These are phyloP conservation scores for Orestias chungarensis DNA, from an alignment of 2,797 vertebrate species.

Conservation along the genomic window DNA sequence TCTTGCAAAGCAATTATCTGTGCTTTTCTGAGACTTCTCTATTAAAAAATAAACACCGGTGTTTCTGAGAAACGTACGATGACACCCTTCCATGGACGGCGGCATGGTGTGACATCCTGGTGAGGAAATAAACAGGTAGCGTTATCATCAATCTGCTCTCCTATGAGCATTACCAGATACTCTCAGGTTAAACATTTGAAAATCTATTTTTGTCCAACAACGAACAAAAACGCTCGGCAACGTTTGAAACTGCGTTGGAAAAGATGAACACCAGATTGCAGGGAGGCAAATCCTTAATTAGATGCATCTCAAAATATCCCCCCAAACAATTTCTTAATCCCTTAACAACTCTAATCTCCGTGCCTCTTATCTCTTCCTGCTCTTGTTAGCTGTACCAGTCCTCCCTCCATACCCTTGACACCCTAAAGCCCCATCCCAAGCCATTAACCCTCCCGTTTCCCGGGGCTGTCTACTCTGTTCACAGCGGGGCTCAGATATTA, in stretches of 20 bases:
- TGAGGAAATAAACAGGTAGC: background rate
- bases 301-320: constrained; percentile 68
- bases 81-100: background rate
- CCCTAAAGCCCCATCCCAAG: constrained; percentile 49
- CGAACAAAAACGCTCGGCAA: no score
- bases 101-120: constrained; percentile 1
- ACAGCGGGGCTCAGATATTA: constrained; percentile 70
- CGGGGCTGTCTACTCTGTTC: constrained; percentile 56
- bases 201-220: no score
- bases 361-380: constrained; percentile 35
- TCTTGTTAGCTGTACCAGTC: constrained; percentile 44
- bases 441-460: constrained; percentile 51
- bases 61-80: background rate
- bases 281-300: constrained; percentile 66
- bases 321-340: constrained; percentile 76
- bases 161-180: background rate
- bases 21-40: background rate
- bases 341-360: constrained; percentile 70
- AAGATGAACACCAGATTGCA: constrained; percentile 46
- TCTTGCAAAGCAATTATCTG: constrained; percentile 23
- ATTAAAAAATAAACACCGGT: constrained; percentile 8
- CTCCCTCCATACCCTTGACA: constrained; percentile 42
- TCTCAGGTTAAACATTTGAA: background rate
- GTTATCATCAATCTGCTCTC: constrained; percentile 3
- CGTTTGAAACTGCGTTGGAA: background rate